Evolutionary conservation across 2,888 invertebrate species (phyloP).

Genomic region (Bruchidius siliquastri): DNA sequence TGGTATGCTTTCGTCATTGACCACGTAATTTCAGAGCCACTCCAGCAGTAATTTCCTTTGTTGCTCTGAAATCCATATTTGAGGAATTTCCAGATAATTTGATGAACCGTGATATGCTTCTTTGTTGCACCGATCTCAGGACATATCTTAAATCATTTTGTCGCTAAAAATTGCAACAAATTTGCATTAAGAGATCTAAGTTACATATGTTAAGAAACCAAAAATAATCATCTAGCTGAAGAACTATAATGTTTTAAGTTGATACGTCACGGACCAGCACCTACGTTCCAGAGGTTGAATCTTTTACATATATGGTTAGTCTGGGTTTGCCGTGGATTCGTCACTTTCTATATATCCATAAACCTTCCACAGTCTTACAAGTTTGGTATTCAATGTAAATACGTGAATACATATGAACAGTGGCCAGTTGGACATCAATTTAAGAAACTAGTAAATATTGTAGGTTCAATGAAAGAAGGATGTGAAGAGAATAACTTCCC

Average conservation of each 20-base stretch:
- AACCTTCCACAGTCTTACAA: background rate
- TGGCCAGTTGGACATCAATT: background rate
- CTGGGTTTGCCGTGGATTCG: slow-evolving; percentile 32
- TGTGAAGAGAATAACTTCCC: background rate
- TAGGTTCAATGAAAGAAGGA: background rate
- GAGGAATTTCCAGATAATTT: too few species aligned
- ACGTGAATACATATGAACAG: background rate
- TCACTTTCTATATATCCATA: slow-evolving; percentile 27
- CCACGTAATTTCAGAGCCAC: too few species aligned
- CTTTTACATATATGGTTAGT: slow-evolving; percentile 41
- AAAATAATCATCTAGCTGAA: slow-evolving; percentile 18
- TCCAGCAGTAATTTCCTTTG: too few species aligned
- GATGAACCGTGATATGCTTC: too few species aligned
- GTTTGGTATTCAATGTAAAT: background rate
- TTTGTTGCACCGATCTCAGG: too few species aligned
- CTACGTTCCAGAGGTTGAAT: slow-evolving; percentile 34
- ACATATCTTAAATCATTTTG: too few species aligned
- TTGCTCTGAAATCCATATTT: too few species aligned
- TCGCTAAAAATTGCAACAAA: too few species aligned
- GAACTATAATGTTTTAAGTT: slow-evolving; percentile 19
- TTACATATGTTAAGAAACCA: background rate
- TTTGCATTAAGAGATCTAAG: background rate
- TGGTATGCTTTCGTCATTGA: too few species aligned
- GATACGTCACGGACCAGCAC: slow-evolving; percentile 26
- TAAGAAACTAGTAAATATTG: background rate